Evolutionary conservation across 2,113 vertebrate genomes (phyloP), one percentile per base, ranked within the genome.

Genomic region (Meleagris gallopavo): DNA sequence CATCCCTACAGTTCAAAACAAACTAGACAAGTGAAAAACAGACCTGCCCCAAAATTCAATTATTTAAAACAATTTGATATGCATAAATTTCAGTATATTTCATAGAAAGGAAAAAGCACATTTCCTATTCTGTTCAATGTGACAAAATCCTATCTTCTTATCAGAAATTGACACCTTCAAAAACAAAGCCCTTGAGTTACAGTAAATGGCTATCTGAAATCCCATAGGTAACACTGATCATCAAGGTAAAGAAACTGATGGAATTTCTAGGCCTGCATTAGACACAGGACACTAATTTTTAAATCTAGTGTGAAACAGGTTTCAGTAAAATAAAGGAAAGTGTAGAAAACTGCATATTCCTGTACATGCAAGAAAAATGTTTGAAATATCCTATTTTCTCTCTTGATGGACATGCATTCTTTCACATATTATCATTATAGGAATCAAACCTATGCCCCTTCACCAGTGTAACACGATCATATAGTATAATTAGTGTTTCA

Each of bases 371-470:
- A 86, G 67, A 86, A 77, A 90, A 91, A 86, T 38, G 36, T 69
- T 79, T 81, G 43, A 95, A 90, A 90, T 75, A 73, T 0, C 14
- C 48, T 52, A 81, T 90, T 88, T 66, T 41, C 92, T 89, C 85
- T 88, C 71, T 36, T 30, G 32, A 90, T 69, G 69, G 6, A 67
- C 32, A 29, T 38, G 34, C 29, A 87, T 67, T 62, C 45, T 80
- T 95, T 74, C 66, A 87, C 73, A 93, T 52, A 88, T 48, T 54
- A 70, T 48, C 65, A 58, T 57, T 64, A 57, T 86, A 76, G 61
- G 76, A 95, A 90, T 88, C 72, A 78, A 64, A 34, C 14, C n/a
- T 61, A 27, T 93, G 79, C n/a, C 89, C 65, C 77, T 83, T 89
- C 77, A 90, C 76, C 41, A 69, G 43, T 7, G 57, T 60, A 93